phyloP scores from a whole-genome alignment of 2,113 vertebrate species.

The Procapra przewalskii region DNA sequence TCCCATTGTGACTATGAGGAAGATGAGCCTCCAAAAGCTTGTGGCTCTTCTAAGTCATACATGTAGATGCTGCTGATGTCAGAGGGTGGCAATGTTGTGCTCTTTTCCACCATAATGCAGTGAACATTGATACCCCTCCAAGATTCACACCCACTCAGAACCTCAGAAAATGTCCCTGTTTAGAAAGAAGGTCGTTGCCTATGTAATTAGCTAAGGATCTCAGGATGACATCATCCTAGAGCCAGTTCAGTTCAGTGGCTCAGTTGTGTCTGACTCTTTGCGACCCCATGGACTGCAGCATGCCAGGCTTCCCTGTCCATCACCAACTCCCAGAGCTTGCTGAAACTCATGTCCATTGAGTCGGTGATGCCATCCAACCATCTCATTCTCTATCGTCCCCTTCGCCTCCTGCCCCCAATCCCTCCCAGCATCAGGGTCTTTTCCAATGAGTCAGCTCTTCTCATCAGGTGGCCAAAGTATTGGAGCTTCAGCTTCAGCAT shows the following conservation, averaged over 20 bases:
- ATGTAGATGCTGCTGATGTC: background rate
- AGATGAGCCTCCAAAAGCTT: background rate
- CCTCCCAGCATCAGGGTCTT: background rate
- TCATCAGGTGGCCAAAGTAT: background rate
- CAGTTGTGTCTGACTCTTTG: background rate
- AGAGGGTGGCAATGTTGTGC: no score
- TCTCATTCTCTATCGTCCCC: background rate
- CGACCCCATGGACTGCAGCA: background rate
- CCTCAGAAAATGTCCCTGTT: background rate
- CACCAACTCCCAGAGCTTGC: background rate
- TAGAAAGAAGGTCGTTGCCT: background rate
- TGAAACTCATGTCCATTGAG: background rate
- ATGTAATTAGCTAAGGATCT: background rate
- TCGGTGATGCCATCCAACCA: background rate
- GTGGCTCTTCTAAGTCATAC: background rate
- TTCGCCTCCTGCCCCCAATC: background rate
- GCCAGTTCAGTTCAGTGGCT: background rate
- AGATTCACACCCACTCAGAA: fast-evolving
- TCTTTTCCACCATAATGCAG: background rate
- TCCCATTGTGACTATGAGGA: background rate
- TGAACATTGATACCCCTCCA: background rate
- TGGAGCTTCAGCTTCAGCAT: background rate
- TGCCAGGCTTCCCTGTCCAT: background rate
- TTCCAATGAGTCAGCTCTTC: background rate
- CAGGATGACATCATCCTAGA: background rate